These are phyloP conservation scores for Xerus inauris DNA, from an alignment of 2,113 vertebrate genomes.

Conservation along the genomic window DNA sequence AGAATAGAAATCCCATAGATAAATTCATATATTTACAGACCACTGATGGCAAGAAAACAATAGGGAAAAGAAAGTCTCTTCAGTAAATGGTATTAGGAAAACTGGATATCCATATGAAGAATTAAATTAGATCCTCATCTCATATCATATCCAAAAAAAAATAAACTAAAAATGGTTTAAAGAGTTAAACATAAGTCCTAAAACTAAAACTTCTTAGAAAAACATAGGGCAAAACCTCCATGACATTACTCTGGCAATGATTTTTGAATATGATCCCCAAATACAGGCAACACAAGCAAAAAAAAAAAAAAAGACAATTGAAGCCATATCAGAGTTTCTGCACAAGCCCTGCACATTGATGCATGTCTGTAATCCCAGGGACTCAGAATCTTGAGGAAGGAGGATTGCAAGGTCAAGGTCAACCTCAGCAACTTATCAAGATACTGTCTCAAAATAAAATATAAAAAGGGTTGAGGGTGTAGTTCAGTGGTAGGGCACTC, in stretches of 20 bases:
- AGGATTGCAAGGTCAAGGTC: too few relatives aligned
- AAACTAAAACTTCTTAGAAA: not conserved
- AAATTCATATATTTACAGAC: not conserved
- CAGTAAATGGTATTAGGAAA: not conserved
- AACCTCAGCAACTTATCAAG: too few relatives aligned
- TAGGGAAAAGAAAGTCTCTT: not conserved
- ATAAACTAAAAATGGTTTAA: not conserved
- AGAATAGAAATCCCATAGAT: not conserved
- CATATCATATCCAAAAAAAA: not conserved
- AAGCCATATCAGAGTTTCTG: not conserved
- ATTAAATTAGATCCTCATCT: too few relatives aligned
- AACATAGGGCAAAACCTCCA: not conserved
- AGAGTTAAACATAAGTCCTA: not conserved
- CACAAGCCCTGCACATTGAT: too few relatives aligned
- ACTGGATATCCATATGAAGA: not conserved
- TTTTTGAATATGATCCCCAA: not conserved
- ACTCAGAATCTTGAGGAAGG: too few relatives aligned
- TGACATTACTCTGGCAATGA: not conserved
- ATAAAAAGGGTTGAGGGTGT: not conserved
- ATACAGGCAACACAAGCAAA: not conserved
- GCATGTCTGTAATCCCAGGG: too few relatives aligned
- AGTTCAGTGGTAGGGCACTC: not conserved
- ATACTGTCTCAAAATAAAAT: too few relatives aligned
- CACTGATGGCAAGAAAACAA: not conserved
- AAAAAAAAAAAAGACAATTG: not conserved